These are phyloP conservation scores for Carettochelys insculpta DNA, from an alignment of 2,113 vertebrate species.

Conservation along the genomic window DNA sequence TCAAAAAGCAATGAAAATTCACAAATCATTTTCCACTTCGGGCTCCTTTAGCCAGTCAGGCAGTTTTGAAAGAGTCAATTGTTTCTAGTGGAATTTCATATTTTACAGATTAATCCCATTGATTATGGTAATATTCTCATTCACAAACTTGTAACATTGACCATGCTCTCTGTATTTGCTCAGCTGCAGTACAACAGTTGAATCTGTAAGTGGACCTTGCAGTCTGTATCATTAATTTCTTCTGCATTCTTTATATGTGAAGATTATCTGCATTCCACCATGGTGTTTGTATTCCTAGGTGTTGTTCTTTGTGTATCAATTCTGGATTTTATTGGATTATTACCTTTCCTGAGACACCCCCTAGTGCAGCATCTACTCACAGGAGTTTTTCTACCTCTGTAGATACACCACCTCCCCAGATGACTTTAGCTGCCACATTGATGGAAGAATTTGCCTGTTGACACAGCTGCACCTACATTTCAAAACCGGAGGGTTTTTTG, in stretches of 20 bases:
- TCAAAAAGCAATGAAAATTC: neutral
- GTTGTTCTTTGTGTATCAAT: neutral
- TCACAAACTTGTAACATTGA: neutral
- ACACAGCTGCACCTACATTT: neutral
- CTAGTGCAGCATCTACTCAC: neutral
- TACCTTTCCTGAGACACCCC: neutral
- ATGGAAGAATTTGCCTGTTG: neutral
- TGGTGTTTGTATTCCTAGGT: neutral
- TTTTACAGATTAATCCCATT: neutral
- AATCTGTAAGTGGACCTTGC: neutral
- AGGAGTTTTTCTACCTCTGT: neutral
- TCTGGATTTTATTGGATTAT: neutral
- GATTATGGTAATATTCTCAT: no score
- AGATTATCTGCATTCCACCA: neutral
- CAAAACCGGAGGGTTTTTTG: neutral
- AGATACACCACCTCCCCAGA: neutral
- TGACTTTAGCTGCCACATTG: neutral
- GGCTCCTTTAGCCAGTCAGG: neutral
- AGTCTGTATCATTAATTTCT: neutral
- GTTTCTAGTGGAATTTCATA: neutral
- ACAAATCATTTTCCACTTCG: neutral
- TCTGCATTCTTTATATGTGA: neutral
- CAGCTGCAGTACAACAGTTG: neutral
- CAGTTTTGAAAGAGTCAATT: neutral
- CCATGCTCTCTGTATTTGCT: neutral